Evolutionary conservation across 1,140 invertebrate species (phyloP).

Genomic region (Phortica variegata): DNA sequence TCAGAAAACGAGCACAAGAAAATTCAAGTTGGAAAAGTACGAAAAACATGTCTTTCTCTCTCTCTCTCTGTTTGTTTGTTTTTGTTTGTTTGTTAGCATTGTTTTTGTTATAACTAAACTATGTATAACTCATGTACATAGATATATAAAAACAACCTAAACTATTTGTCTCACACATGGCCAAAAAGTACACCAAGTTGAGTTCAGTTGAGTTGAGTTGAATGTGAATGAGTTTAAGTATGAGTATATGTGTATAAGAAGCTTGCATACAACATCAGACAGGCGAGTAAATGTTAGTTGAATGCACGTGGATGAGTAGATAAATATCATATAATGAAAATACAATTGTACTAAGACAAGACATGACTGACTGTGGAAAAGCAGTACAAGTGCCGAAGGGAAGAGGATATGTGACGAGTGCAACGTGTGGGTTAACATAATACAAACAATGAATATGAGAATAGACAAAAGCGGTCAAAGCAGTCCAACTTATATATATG

Average conservation of each 20-base stretch:
- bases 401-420: too few relatives aligned
- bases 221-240: too few relatives aligned
- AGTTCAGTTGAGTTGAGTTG: too few relatives aligned
- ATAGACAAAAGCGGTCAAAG: constrained; percentile 41
- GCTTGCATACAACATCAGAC: background rate
- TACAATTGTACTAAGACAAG: constrained; percentile 20
- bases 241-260: background rate
- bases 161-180: too few relatives aligned
- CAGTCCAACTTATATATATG: too few relatives aligned
- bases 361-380: too few relatives aligned
- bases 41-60: constrained; percentile 1
- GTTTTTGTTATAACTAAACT: constrained; percentile 39
- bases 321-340: constrained; percentile 55
- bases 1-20: constrained; percentile 7
- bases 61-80: constrained; percentile 1
- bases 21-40: background rate
- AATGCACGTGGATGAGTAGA: constrained; percentile 53
- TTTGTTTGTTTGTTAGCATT: background rate
- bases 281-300: constrained; percentile 41
- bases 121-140: too few relatives aligned
- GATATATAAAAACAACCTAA: constrained; percentile 35
- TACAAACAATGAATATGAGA: constrained; percentile 10
- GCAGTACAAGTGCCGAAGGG: too few relatives aligned
- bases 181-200: constrained; percentile 4
- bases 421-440: constrained; percentile 3